Evolutionary conservation across 2,797 vertebrate species (phyloP).

Genomic region (Carapus acus): DNA sequence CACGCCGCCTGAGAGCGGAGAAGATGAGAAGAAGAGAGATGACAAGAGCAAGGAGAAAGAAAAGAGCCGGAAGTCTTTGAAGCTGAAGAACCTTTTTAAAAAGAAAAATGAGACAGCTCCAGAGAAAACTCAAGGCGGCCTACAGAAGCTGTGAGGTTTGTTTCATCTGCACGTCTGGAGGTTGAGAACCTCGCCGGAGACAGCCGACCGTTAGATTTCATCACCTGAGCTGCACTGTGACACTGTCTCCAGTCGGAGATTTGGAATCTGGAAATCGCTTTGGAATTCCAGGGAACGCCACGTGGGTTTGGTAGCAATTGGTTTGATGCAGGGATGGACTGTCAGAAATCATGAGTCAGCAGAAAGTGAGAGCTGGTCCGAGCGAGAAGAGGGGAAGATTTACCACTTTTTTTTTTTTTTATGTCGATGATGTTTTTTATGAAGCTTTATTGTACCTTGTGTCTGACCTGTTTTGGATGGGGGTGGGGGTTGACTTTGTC

Average conservation of each 20-base stretch:
- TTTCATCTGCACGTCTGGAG: not conserved
- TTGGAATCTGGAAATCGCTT: too few relatives aligned
- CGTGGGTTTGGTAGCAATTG: not conserved
- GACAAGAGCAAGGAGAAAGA: constrained; percentile 75
- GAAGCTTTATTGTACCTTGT: too few relatives aligned
- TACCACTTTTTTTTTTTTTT: too few relatives aligned
- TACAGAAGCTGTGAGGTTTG: constrained; percentile 61
- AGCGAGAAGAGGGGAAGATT: not conserved
- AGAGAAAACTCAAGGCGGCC: constrained; percentile 59
- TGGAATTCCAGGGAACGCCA: not conserved
- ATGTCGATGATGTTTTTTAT: too few relatives aligned
- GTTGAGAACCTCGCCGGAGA: constrained; percentile 7
- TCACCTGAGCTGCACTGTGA: too few relatives aligned
- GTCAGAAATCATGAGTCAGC: not conserved
- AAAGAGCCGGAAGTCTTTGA: constrained; percentile 87
- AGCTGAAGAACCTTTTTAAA: constrained; percentile 95
- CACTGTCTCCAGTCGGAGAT: too few relatives aligned
- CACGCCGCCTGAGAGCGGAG: constrained; percentile 59
- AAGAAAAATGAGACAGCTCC: constrained; percentile 76
- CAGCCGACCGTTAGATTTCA: not conserved
- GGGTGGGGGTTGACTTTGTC: too few relatives aligned
- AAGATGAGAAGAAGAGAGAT: constrained; percentile 69
- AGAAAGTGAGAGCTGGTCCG: not conserved
- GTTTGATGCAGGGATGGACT: not conserved
- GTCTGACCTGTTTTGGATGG: too few relatives aligned